Conservation (phyloP, 2,888 invertebrate genomes). For the Sialis fuliginosa region DNA sequence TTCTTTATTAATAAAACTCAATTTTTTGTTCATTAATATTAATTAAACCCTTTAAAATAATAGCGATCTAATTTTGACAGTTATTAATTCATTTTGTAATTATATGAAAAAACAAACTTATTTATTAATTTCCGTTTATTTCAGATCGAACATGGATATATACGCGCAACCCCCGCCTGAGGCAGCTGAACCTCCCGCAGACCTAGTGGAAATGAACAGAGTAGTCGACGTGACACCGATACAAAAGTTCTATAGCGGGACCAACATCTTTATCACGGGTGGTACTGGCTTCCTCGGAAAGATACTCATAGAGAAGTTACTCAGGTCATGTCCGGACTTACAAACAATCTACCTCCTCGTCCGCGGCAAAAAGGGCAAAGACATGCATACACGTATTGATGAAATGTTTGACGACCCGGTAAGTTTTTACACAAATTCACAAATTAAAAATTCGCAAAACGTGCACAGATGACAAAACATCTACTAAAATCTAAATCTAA, state of each 20-base stretch:
- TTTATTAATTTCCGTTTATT: too few species aligned
- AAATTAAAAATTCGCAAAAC: too few species aligned
- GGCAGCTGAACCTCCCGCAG: neutral
- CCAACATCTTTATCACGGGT: constrained; percentile 23
- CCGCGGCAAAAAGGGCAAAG: constrained; percentile 40
- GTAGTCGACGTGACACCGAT: constrained; percentile 13
- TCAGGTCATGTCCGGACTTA: constrained; percentile 35
- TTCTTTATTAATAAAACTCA: too few species aligned
- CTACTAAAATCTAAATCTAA: too few species aligned
- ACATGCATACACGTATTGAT: constrained; percentile 42
- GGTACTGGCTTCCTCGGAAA: constrained; percentile 37
- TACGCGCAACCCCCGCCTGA: neutral
- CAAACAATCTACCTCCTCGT: constrained; percentile 35
- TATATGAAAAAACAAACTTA: too few species aligned
- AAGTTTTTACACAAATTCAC: constrained; percentile 19
- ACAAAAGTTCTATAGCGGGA: constrained; percentile 22
- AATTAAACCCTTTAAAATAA: too few species aligned
- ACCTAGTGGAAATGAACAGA: neutral
- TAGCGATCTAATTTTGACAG: too few species aligned
- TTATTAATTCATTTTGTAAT: too few species aligned
- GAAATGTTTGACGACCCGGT: constrained; percentile 52
- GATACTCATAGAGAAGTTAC: constrained; percentile 38
- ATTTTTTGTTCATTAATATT: too few species aligned
- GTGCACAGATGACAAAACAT: too few species aligned
- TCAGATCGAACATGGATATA: too few species aligned